A percentile compares a stretch with the other conserved stretches of the same genome.
phyloP scores from a whole-genome alignment of 2,888 invertebrate genomes.

The Rotaria macrura region DNA sequence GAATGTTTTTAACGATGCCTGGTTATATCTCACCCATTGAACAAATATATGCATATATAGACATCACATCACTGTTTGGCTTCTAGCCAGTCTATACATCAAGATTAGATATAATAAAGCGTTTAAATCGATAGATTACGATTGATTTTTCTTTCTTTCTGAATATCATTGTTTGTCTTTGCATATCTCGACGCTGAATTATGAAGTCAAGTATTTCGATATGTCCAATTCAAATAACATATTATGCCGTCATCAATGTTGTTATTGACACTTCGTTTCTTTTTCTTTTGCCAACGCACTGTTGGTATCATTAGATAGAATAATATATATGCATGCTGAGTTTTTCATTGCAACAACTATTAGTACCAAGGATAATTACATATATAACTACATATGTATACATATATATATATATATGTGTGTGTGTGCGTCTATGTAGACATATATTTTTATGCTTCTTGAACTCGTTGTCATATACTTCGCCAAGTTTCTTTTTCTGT shows the following conservation, averaged over 20 bases:
- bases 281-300: background rate
- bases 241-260: background rate
- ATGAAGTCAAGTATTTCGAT: background rate
- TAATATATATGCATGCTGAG: background rate
- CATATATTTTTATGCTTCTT: too few relatives aligned
- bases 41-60: too few relatives aligned
- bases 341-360: background rate
- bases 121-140: background rate
- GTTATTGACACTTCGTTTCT: background rate
- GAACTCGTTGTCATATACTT: background rate
- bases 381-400: too few relatives aligned
- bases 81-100: too few relatives aligned
- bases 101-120: too few relatives aligned
- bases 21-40: background rate
- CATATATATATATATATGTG: too few relatives aligned
- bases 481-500: background rate
- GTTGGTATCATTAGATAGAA: background rate
- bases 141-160: background rate
- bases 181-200: background rate
- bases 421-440: too few relatives aligned
- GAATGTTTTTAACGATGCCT: background rate
- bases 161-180: background rate
- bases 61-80: too few relatives aligned
- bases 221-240: background rate
- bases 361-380: background rate